Conservation (phyloP, 2,797 vertebrate species). For the Geotrypetes seraphini region DNA sequence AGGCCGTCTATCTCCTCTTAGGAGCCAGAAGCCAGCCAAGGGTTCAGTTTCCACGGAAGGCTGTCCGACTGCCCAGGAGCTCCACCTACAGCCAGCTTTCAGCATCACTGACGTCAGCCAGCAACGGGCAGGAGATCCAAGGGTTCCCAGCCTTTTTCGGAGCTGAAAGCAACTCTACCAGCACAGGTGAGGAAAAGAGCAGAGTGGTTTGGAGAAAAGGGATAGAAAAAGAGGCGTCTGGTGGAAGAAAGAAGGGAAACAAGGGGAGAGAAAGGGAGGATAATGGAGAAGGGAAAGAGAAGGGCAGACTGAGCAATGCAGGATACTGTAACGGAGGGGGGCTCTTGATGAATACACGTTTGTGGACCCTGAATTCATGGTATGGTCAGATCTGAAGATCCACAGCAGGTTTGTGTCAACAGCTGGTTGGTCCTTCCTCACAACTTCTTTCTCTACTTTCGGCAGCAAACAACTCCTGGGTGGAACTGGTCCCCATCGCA, state of each 20-base stretch:
- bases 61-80: slow-evolving; percentile 68
- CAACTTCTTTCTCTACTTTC: background rate
- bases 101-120: slow-evolving; percentile 77
- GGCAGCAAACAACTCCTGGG: slow-evolving; percentile 71
- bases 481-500: slow-evolving; percentile 73
- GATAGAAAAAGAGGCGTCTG: accelerated
- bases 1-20: slow-evolving; percentile 24
- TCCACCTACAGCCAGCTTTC: slow-evolving; percentile 81
- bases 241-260: background rate
- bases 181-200: slow-evolving; percentile 31
- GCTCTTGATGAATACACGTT: too few relatives aligned
- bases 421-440: too few relatives aligned
- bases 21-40: slow-evolving; percentile 82
- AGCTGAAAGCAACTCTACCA: slow-evolving; percentile 73
- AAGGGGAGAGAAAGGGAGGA: too few relatives aligned
- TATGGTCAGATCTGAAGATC: too few relatives aligned
- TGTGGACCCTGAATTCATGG: too few relatives aligned
- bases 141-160: slow-evolving; percentile 88
- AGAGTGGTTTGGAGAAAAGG: too few relatives aligned
- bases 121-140: slow-evolving; percentile 69
- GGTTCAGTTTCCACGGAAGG: slow-evolving; percentile 83
- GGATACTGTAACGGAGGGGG: background rate
- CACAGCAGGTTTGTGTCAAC: too few relatives aligned
- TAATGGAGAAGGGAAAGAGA: background rate
- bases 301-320: too few relatives aligned